phyloP scores from a whole-genome alignment of 2,797 vertebrate species.

The Cirrhinus molitorella region DNA sequence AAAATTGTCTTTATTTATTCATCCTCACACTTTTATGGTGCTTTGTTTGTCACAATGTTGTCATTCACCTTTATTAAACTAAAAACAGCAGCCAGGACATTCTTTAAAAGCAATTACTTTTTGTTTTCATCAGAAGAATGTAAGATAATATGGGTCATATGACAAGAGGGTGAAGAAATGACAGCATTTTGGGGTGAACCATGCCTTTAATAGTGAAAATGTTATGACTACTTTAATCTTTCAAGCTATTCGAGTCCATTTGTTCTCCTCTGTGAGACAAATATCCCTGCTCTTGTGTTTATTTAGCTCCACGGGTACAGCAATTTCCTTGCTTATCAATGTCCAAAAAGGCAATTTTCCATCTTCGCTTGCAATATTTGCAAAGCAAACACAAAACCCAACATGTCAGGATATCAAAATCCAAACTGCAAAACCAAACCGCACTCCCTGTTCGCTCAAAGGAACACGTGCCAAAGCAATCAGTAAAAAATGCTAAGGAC shows the following conservation, averaged over 20 bases:
- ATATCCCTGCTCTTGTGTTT: constrained; percentile 53
- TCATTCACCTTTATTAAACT: neutral
- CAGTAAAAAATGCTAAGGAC: constrained; percentile 57
- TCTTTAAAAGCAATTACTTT: neutral
- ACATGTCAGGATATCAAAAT: constrained; percentile 60
- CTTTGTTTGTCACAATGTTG: neutral
- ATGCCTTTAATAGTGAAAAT: constrained; percentile 36
- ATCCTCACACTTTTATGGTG: neutral
- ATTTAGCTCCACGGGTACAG: constrained; percentile 53
- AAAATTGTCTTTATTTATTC: neutral
- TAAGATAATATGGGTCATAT: neutral
- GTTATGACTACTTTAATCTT: constrained; percentile 50
- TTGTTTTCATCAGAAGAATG: neutral
- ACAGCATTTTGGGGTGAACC: neutral
- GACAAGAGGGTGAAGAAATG: neutral
- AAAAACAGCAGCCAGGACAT: neutral
- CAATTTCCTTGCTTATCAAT: constrained; percentile 47
- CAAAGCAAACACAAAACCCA: constrained; percentile 60
- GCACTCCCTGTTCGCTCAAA: constrained; percentile 51
- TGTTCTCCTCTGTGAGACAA: constrained; percentile 51
- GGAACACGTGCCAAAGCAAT: constrained; percentile 57
- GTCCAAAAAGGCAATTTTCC: constrained; percentile 50
- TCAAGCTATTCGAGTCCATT: constrained; percentile 41
- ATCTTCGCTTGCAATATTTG: constrained; percentile 58
- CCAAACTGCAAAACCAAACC: constrained; percentile 58